Conservation (phyloP, 2,888 invertebrate species). For the Pilophorus perplexus region DNA sequence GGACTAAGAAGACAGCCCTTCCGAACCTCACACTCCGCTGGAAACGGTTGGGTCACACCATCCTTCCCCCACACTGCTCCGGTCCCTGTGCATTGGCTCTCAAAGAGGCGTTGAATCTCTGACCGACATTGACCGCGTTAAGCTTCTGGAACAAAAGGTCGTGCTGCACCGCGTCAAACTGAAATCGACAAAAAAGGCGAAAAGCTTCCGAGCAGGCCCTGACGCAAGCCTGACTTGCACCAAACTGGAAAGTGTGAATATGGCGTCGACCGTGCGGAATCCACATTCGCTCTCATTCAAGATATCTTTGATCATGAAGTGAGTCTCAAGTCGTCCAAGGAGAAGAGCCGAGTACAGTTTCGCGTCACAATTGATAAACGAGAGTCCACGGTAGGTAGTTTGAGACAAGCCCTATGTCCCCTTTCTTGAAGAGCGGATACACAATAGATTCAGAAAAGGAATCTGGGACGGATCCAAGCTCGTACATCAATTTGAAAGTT, state of each 20-base stretch:
- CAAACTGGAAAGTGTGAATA: no score
- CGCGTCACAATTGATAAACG: not conserved
- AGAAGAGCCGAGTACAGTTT: not conserved
- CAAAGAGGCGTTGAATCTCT: no score
- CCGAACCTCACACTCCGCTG: not conserved
- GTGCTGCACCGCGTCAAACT: slow-evolving; percentile 4
- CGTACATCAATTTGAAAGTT: no score
- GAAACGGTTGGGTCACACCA: not conserved
- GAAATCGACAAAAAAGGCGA: no score
- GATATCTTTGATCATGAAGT: not conserved
- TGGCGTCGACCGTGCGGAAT: not conserved
- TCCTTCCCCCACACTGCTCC: no score
- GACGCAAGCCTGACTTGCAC: not conserved
- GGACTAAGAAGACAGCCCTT: no score
- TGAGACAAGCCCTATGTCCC: no score
- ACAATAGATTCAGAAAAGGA: no score
- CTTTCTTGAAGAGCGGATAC: no score
- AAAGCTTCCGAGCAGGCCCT: no score
- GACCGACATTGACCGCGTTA: not conserved
- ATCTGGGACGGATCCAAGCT: no score
- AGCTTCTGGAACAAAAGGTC: not conserved
- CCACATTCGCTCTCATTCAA: not conserved
- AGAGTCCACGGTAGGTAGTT: not conserved
- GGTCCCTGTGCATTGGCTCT: no score
- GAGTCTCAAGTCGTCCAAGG: not conserved